Base-by-base conservation (phyloP, 2,888 invertebrate genomes). In the Cheilosia vernalis region DNA sequence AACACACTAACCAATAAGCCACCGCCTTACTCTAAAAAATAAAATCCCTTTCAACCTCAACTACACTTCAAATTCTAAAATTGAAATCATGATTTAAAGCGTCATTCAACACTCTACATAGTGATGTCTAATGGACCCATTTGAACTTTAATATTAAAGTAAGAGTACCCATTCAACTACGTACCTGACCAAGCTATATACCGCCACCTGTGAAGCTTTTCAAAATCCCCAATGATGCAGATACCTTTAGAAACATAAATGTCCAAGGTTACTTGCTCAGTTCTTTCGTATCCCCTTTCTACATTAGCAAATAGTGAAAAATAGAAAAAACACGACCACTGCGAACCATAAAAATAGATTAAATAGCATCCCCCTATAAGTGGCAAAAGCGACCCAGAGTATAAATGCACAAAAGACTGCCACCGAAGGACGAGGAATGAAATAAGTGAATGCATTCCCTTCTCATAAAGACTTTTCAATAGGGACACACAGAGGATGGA, bases 251-350 rank as follows among this genome's bases (percentile, higher is more conserved):
- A 47, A 10, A 58, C 58, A 67, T 60, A 42, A 30, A 51, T 53
- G 33, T 55, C 67, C 67, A 77, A 77, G 77, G 77, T 77, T 77
- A 37, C 49, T 37, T 42, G 24, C 24, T 33, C 30, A 53, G 67
- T 67, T 77, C 67, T 67, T 60, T 67, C 60, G 17, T 19, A 77
- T 67, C 67, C 19, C 53, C 42, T 60, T 40, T 66, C 49, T 64
- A 27, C 15, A 30, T 30, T 33, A 61, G 37, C 37, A 37, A 37
- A 13, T 13, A 37, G 13, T 37, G 21, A 10, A 30, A 55, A 7
- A 61, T 15, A 44, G 15, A 3, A 15, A 17, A 30, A 64, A 19
- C 17, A 24, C 60, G 1, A 30, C 53, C 15, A 30, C 17, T 4
- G 40, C 19, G 9, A 40, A 24, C 6, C 9, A 49, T 47, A 30